These are phyloP conservation scores for Ancistrus triradiatus DNA, from an alignment of 2,113 vertebrate species.

Conservation along the genomic window DNA sequence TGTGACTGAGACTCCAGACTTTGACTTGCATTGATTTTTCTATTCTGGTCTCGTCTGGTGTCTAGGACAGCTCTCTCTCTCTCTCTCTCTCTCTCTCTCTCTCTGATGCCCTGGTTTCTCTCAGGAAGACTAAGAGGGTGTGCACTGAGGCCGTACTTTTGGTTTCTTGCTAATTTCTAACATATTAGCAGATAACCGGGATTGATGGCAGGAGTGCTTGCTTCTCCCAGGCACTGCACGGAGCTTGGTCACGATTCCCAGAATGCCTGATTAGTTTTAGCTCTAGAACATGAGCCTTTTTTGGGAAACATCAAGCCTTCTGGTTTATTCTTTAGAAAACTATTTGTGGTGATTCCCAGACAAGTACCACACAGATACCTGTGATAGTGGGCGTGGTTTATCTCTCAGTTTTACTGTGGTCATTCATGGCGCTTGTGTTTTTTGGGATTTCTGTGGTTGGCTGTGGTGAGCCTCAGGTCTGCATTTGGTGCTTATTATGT, in stretches of 20 bases:
- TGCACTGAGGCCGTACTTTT: neutral
- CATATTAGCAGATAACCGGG: conserved; percentile 1
- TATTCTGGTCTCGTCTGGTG: conserved; percentile 8
- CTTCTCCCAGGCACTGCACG: neutral
- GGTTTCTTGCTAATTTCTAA: conserved; percentile 3
- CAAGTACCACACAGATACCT: too few species aligned
- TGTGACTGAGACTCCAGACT: conserved; percentile 1
- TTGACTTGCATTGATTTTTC: conserved; percentile 11
- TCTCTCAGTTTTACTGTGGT: too few species aligned
- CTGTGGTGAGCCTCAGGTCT: too few species aligned
- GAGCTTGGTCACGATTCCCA: neutral
- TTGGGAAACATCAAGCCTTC: too few species aligned
- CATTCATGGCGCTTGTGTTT: too few species aligned
- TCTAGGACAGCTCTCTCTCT: too few species aligned
- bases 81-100: neutral
- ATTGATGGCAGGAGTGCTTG: neutral
- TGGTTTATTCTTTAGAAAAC: too few species aligned
- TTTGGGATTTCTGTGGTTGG: too few species aligned
- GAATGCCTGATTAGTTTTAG: neutral
- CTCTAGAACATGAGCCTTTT: too few species aligned
- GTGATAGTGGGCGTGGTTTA: too few species aligned
- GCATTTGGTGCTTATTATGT: too few species aligned
- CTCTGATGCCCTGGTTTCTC: neutral
- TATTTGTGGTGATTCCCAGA: too few species aligned
- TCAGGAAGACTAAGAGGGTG: neutral